Conservation (phyloP, 1,140 invertebrate species). For the Drosophila ananassae region DNA sequence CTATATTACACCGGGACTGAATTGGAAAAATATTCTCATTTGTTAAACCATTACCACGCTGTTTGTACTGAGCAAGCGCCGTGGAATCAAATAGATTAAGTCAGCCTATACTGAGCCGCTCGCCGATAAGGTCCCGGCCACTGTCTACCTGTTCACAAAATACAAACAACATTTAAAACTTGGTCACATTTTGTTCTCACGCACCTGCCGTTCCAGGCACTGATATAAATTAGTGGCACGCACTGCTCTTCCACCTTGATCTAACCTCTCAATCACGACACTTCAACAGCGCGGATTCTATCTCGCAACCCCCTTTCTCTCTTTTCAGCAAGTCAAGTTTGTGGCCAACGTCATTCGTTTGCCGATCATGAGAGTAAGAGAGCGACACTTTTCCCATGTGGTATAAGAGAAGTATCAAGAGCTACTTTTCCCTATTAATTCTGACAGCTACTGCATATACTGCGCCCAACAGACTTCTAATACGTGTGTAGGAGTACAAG, state of each 20-base stretch:
- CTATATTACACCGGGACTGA: neutral
- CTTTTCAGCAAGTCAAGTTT: conserved; percentile 22
- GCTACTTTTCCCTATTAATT: no score
- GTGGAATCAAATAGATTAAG: conserved; percentile 33
- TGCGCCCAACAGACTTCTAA: no score
- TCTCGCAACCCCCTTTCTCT: neutral
- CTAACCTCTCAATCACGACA: conserved; percentile 17
- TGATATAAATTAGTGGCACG: conserved; percentile 27
- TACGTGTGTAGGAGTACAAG: no score
- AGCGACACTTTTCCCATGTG: neutral
- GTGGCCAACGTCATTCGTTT: conserved; percentile 38
- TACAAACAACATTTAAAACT: neutral
- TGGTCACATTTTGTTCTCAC: conserved; percentile 1
- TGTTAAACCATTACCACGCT: neutral
- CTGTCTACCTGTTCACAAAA: conserved; percentile 20
- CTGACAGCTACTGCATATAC: no score
- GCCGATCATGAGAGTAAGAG: neutral
- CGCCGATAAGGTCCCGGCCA: conserved; percentile 20
- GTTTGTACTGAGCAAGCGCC: conserved; percentile 20
- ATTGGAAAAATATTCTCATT: no score
- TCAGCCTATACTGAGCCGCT: conserved; percentile 4
- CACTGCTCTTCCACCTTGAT: conserved; percentile 15
- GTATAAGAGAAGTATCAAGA: no score
- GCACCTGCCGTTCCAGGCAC: conserved; percentile 12
- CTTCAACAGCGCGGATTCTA: neutral